Base-by-base conservation (phyloP, 2,888 invertebrate genomes). In the Pelosia muscerda region DNA sequence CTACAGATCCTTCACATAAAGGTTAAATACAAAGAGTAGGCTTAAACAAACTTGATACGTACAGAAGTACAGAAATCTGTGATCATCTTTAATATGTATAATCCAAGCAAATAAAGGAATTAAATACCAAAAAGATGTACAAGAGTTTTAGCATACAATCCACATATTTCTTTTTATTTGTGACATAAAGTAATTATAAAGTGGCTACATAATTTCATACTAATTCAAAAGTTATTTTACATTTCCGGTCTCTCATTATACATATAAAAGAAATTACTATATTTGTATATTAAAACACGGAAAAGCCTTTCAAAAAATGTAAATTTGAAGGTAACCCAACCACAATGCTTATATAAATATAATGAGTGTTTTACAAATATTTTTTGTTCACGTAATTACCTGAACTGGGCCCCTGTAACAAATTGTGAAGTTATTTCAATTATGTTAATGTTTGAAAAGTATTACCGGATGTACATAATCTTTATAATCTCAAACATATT, bases 281-380 rank as follows among this genome's bases (percentile, higher is more conserved):
- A 70, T 64, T 60, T 58, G 13, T 69, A 60, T 25, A 60, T 23
- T 49, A 19, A 28, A 26, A 60, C 23, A 68, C 57, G 49, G 26
- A 55, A 70, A 63, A 26, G 31, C 28, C 54, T 71, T 69, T 59
- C 23, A 69, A 70, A 72, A 63, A 57, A 74, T 74, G 67, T 53
- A 70, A 78, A 81, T 73, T 66, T 38, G 23, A n/a, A 28, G 57
- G 57, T 58, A n/a, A 53, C 53, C 59, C 31, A 13, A 49, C 28
- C 28, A 54, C 25, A 13, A 28, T 15, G 28, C 10, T 57, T 57
- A 49, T 49, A 49, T 49, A 38, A 10, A 15, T 26, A 54, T 63
- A 64, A 66, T 64, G 49, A 61, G 49, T 57, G 25, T 69, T 61
- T 68, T 63, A 56, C 49, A 42, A 38, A 9, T 64, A 64, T 60